Evolutionary conservation across 1,140 invertebrate species (phyloP), one percentile per base, ranked within the genome.

Genomic region (Caenorhabditis latens): DNA sequence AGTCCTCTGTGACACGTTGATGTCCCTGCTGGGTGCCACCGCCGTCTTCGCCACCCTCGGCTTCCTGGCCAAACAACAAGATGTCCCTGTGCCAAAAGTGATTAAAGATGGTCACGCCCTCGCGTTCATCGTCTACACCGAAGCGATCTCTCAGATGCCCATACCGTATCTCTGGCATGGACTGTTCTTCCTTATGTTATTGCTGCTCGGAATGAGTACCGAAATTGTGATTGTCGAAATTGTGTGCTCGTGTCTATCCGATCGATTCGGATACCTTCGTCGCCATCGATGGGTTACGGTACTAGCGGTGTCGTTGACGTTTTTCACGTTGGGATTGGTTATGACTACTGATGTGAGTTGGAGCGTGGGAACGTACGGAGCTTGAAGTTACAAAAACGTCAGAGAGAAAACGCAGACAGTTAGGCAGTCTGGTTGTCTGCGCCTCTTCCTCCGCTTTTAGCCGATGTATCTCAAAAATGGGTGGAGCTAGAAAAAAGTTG

Each of bases 1-100:
- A 9, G 95, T 95, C 86, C 90, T 95, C 46, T 93, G 95, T n/a
- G 95, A 95, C 92, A 95, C 95, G 4, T 89, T 95, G 46, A 95
- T 95, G 8, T 95, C 94, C 65, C 88, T 95, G 5, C 91, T 95
- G 86, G 95, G 95, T 46, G 95, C 95, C 14, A 83, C 84, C 50
- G 87, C 50, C 14, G 95, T 95, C 1, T 95, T 95, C 90, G 94
- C 94, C 0, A 95, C 95, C 86, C 91, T 95, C 87, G 95, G 95
- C 46, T 94, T 95, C 89, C 94, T 95, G 90, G 94, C 95, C 48
- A 85, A 86, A 7, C 61, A 92, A 55, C 90, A 93, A 75, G 90
- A 93, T 63, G 93, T 93, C 5, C 89, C 93, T 43, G 94, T 95
- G 6, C 92, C 92, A 1, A 92, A 94, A 48, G 95, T 95, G 16